Evolutionary conservation across 1,140 invertebrate genomes (phyloP).

Genomic region (Chelonus insularis): DNA sequence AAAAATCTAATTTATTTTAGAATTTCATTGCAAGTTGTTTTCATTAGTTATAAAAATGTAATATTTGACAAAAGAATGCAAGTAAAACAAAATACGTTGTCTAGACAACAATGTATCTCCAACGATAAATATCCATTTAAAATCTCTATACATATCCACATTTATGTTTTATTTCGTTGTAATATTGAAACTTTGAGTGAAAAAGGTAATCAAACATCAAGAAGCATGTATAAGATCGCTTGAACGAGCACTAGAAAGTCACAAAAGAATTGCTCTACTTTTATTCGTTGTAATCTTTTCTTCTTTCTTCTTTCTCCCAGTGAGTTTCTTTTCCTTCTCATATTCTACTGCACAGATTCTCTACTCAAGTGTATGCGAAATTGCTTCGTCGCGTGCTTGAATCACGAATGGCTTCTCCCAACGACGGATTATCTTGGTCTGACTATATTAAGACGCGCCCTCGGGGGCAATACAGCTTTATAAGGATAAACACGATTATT

Average conservation of each 20-base stretch:
- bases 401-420: slow-evolving; percentile 18
- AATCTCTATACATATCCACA: too few relatives aligned
- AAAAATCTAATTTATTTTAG: too few relatives aligned
- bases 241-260: neutral
- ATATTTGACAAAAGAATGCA: too few relatives aligned
- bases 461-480: slow-evolving; percentile 14
- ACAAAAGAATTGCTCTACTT: slow-evolving; percentile 9
- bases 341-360: slow-evolving; percentile 1
- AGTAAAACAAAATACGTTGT: too few relatives aligned
- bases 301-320: slow-evolving; percentile 1
- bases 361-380: slow-evolving; percentile 13
- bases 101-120: too few relatives aligned
- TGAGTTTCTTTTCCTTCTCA: neutral
- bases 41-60: too few relatives aligned
- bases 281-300: slow-evolving; percentile 1
- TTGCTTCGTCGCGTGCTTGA: slow-evolving; percentile 23
- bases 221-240: slow-evolving; percentile 7
- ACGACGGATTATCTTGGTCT: slow-evolving; percentile 27
- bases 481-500: slow-evolving; percentile 26
- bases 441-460: slow-evolving; percentile 20
- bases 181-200: slow-evolving; percentile 22
- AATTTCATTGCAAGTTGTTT: too few relatives aligned
- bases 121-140: too few relatives aligned
- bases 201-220: slow-evolving; percentile 24
- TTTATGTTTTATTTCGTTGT: neutral